Conservation (phyloP, 2,113 vertebrate genomes). For the Trematocara macrostoma region DNA sequence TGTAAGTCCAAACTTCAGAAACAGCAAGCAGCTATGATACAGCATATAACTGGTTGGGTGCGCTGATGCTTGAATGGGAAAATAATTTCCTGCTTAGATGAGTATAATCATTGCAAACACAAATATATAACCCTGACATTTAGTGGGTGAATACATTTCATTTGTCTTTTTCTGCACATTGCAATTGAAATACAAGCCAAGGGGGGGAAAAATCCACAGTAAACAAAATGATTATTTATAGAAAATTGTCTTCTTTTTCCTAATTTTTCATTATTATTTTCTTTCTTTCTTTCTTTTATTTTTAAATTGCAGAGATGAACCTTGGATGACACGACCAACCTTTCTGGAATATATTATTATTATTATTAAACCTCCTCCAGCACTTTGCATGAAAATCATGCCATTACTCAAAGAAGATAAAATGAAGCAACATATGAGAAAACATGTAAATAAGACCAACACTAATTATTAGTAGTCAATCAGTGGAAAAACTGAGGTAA, state of each 20-base stretch:
- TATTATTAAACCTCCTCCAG: background rate
- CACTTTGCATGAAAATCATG: background rate
- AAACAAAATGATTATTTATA: background rate
- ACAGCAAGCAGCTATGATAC: background rate
- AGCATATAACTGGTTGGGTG: background rate
- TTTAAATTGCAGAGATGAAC: slow-evolving; percentile 11
- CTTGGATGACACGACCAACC: background rate
- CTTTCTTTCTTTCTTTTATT: background rate
- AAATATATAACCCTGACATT: background rate
- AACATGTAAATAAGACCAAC: background rate
- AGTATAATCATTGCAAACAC: background rate
- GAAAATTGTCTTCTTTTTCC: background rate
- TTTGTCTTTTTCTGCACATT: background rate
- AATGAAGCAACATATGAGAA: background rate
- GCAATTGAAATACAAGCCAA: background rate
- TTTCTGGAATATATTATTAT: background rate
- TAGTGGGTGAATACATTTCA: background rate
- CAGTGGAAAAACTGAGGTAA: background rate
- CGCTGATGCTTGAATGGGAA: background rate
- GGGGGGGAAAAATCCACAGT: background rate
- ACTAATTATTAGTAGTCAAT: background rate
- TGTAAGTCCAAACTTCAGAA: slow-evolving; percentile 55
- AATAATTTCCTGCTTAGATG: background rate
- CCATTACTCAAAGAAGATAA: background rate
- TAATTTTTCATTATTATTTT: background rate